Base-by-base conservation (phyloP, 2,888 invertebrate species). In the Iphiclides podalirius region DNA sequence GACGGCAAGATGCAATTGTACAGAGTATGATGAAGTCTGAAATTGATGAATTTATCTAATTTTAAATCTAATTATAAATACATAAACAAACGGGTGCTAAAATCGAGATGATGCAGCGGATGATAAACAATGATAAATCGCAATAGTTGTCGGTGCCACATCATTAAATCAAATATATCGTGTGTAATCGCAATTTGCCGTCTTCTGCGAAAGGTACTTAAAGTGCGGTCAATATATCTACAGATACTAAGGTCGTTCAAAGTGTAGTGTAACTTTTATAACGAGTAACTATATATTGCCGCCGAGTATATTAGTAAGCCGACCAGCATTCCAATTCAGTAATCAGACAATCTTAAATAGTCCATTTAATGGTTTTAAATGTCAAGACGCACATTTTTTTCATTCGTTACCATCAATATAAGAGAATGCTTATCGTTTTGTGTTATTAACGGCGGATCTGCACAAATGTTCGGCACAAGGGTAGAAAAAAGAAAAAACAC, bases 1-100 rank as follows among this genome's bases (percentile, higher is more conserved):
- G 88, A 88, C 88, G 88, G 88, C 88, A 88, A 87, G 84, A 84
- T 87, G 88, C 86, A 79, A 81, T 80, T 74, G n/a, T n/a, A 79
- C 73, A 78, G 64, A 75, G 71, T 72, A 67, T 65, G 76, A 78
- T 76, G 78, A 69, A 69, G 64, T 78, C 79, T 79, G 70, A 85
- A 83, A 87, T 75, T 69, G 78, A 84, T 79, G 76, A 70, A 72
- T 73, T 69, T 69, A 79, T 79, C 76, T 78, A 64, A n/a, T n/a
- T n/a, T n/a, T n/a, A n/a, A n/a, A 76, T 67, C 66, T 78, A 79
- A 80, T 68, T 60, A 79, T 67, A 76, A n/a, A 75, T 59, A 75
- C 75, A 75, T 63, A 76, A 78, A 66, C 53, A n/a, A n/a, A n/a
- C n/a, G n/a, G 66, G 58, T 65, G 70, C 58, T 72, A 72, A 69